Evolutionary conservation across 2,113 vertebrate genomes (phyloP), one percentile per base, ranked within the genome.

Genomic region (Eonycteris spelaea): DNA sequence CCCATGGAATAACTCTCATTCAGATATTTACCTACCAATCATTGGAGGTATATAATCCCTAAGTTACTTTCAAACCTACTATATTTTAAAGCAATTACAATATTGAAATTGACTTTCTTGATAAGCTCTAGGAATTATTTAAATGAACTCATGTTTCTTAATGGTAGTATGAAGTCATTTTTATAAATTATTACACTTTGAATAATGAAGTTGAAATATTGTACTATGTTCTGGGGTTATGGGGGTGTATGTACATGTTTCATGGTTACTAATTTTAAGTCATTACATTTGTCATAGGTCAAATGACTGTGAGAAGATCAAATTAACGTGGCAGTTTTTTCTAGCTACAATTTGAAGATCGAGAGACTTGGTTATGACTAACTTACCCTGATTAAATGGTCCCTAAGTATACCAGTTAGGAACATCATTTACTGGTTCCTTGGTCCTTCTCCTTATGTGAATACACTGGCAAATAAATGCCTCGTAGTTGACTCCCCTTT

Each of bases 31-130:
- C 43, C 26, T 90, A 59, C 30, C 33, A 63, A 0, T 61, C 45
- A 19, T 38, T 61, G 30, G 63, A 65, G 1, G 0, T 80, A 33
- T 82, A 51, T 35, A 75, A 51, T 7, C 13, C 33, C 57, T 86
- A 70, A 70, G 57, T 85, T 85, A 78, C 21, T 86, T 70, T 48
- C 18, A 75, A 57, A 70, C 16, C 24, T 85, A 85, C 63, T 57
- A 48, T 61, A 65, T 80, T 92, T 83, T 83, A 68, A 91, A 90
- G 24, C 38, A 90, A 59, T 80, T 33, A 59, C 86, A 51, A 48
- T 77, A 35, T 71, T 35, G 51, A 74, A 95, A 90, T n/a, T 79
- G 30, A 63, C 73, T 94, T 92, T 65, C 59, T 86, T 74, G 71
- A 57, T 68, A 75, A 71, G 26, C 4, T 95, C 14, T 85, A 51